Percentiles rank a stretch among this genome's conserved stretches.
Evolutionary conservation across 2,888 invertebrate species (phyloP).

Genomic region (Endotricha flammealis): DNA sequence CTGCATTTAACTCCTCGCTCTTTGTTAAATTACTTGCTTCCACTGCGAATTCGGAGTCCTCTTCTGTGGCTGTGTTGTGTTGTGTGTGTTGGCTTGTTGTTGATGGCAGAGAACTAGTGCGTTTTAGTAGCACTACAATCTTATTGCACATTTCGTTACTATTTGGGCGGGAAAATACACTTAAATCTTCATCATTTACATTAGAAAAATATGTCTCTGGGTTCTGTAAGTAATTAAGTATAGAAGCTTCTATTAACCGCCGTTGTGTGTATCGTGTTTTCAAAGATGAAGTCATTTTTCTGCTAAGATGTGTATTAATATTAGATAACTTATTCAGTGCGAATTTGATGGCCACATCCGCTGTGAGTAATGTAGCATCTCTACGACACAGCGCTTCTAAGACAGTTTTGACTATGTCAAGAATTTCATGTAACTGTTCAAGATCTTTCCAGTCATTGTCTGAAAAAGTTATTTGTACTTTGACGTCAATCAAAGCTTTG

Average conservation of each 20-base stretch:
- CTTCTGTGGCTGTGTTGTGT: background rate
- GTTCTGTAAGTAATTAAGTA: constrained; percentile 1
- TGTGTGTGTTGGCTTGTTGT: background rate
- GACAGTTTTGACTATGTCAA: constrained; percentile 4
- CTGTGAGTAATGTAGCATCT: constrained; percentile 8
- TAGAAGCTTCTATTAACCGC: constrained; percentile 3
- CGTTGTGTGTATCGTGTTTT: constrained; percentile 6
- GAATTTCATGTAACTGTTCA: constrained; percentile 4
- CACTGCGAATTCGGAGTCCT: background rate
- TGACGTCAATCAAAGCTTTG: constrained; percentile 10
- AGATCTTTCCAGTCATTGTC: constrained; percentile 5
- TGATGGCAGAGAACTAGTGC: constrained; percentile 2
- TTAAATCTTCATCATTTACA: constrained; percentile 1
- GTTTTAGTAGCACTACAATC: background rate
- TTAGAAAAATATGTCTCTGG: constrained; percentile 1
- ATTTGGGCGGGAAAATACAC: constrained; percentile 2
- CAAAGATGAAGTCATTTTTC: background rate
- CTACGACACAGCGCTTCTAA: constrained; percentile 7
- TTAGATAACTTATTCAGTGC: background rate
- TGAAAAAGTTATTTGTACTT: constrained; percentile 3
- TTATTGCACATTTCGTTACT: constrained; percentile 2
- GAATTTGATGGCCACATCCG: constrained; percentile 8
- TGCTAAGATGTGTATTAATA: constrained; percentile 1
- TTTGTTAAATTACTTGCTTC: background rate
- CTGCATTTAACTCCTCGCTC: background rate